Evolutionary conservation across 2,797 vertebrate genomes (phyloP), one percentile per base, ranked within the genome.

Genomic region (Distichodus sexfasciatus): DNA sequence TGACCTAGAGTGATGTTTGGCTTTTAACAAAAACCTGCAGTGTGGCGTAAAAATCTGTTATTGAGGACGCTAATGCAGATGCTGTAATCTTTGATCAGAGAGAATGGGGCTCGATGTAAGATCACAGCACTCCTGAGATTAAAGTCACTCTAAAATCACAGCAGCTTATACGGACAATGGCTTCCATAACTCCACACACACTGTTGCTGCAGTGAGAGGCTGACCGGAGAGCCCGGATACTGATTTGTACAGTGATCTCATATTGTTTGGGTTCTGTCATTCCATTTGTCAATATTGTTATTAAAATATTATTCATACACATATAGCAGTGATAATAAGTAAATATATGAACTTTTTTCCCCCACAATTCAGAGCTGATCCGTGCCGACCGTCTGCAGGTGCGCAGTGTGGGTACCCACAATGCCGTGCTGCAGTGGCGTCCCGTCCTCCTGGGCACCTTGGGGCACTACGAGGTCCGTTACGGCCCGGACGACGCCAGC

Each of bases 351-450:
- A 1, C 17, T 41, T 62, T n/a, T 43, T n/a, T 28, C 7, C 2
- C 60, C 10, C 47, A 9, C 51, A 2, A 19, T 8, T 12, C 53
- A 92, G 88, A 84, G 70, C 80, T 89, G 1, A 76, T 90, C 31
- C 15, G 24, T 5, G 76, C 77, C 1, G 73, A 88, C 4, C 71
- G 76, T 9, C 84, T 91, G 24, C 68, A 66, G 0, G 85, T 88
- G 47, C 71, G 75, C 14, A 53, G 79, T 10, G 19, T 90, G 69
- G 81, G 80, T 4, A 83, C 87, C 67, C 76, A 68, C 50, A 85
- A 80, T 53, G 90, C 85, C 0, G 69, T 86, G 58, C 85, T 91
- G 68, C 85, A 87, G 71, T 91, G 88, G 88, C 60, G 66, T 15
- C 83, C 85, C 1, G 54, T 89, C 66, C 66, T 90, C 72, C 82